These are phyloP conservation scores for Drosophila bifasciata DNA, from an alignment of 1,140 invertebrate genomes.

Conservation along the genomic window DNA sequence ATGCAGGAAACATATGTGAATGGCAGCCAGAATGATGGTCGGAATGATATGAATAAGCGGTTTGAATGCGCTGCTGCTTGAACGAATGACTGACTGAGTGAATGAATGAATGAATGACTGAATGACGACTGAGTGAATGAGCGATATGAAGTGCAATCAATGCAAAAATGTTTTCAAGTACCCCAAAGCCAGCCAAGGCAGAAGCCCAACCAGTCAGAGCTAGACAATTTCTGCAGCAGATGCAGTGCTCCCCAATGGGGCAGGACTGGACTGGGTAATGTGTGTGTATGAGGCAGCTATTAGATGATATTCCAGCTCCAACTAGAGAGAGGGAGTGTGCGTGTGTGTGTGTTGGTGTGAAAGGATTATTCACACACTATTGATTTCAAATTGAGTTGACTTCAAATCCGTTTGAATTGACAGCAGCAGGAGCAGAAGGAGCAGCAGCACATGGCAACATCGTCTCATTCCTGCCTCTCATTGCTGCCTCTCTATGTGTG, in stretches of 20 bases:
- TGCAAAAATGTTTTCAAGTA: conserved; percentile 80
- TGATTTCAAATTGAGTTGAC: conserved; percentile 83
- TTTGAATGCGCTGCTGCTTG: no score
- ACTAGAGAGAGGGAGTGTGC: conserved; percentile 2
- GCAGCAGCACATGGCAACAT: conserved; percentile 62
- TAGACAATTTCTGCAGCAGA: conserved; percentile 25
- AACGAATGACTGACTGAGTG: conserved; percentile 25
- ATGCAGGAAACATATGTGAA: conserved; percentile 70
- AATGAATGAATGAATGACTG: no score
- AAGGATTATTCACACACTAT: conserved; percentile 83
- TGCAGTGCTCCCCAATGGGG: conserved; percentile 11
- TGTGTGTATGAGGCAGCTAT: conserved; percentile 12
- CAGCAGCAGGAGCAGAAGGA: conserved; percentile 53
- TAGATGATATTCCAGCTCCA: conserved; percentile 47
- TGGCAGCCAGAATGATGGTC: conserved; percentile 44
- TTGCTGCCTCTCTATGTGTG: conserved; percentile 10
- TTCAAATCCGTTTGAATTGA: conserved; percentile 82
- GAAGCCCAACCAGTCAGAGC: conserved; percentile 21
- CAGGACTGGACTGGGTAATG: no score
- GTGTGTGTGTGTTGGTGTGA: conserved; percentile 58
- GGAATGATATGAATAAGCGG: conserved; percentile 62
- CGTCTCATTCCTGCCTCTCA: conserved; percentile 11
- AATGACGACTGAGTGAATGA: conserved; percentile 46
- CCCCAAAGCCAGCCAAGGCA: no score
- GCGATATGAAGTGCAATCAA: conserved; percentile 81